phyloP scores from a whole-genome alignment of 2,113 vertebrate species.

The Microtus montanus region DNA sequence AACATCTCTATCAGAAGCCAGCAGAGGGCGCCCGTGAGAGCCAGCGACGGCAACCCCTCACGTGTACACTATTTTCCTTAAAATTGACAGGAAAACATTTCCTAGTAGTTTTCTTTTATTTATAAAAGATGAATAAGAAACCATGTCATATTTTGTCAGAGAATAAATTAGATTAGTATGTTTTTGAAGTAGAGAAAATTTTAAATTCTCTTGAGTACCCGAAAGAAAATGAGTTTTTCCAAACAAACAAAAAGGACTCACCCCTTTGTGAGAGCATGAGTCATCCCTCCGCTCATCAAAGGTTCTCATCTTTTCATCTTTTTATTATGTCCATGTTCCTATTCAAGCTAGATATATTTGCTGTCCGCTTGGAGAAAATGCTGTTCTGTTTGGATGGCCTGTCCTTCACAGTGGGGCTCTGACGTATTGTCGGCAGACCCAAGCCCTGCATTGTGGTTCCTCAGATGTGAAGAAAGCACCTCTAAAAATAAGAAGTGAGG shows the following conservation, averaged over 20 bases:
- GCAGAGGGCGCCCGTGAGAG: slow-evolving; percentile 79
- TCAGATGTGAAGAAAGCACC: background rate
- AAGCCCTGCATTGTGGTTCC: background rate
- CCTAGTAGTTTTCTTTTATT: background rate
- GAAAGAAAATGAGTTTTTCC: slow-evolving; percentile 51
- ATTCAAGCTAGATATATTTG: slow-evolving; percentile 30
- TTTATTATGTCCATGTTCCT: background rate
- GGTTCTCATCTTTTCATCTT: background rate
- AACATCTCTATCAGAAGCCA: slow-evolving; percentile 2
- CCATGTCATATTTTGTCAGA: background rate
- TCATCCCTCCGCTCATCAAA: background rate
- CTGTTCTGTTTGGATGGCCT: background rate
- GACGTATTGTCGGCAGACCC: background rate
- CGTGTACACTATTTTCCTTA: background rate
- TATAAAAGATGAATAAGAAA: slow-evolving; percentile 36
- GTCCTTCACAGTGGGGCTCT: background rate
- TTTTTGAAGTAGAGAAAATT: background rate
- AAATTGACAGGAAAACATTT: slow-evolving; percentile 17
- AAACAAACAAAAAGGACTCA: slow-evolving; percentile 36
- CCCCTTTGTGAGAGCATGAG: slow-evolving; percentile 25
- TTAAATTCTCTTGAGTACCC: slow-evolving; percentile 7
- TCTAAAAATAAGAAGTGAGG: background rate
- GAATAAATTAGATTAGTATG: slow-evolving; percentile 33
- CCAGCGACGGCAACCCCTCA: background rate
- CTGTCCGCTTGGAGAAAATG: background rate